Conservation (phyloP, 2,888 invertebrate species). For the Beris morrisii region DNA sequence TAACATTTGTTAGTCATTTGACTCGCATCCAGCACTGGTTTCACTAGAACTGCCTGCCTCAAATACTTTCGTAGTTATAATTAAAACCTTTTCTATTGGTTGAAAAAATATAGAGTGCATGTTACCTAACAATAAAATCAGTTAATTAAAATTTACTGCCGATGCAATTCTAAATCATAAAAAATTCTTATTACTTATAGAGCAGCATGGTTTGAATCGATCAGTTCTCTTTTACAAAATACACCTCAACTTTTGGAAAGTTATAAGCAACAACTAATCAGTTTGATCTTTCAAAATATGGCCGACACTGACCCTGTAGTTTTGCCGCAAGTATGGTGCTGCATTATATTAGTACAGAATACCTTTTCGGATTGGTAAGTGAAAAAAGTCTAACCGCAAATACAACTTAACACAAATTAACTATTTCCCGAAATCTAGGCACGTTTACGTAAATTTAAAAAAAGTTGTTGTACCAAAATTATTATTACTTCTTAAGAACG, state of each 20-base stretch:
- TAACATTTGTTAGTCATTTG: too few species aligned
- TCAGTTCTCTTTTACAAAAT: constrained; percentile 65
- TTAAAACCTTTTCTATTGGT: too few species aligned
- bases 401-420: neutral
- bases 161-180: too few species aligned
- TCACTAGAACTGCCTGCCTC: too few species aligned
- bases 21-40: too few species aligned
- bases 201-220: constrained; percentile 69
- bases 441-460: constrained; percentile 66
- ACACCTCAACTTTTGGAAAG: constrained; percentile 59
- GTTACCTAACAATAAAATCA: too few species aligned
- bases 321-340: constrained; percentile 73
- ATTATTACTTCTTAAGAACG: constrained; percentile 66
- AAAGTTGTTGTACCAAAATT: constrained; percentile 74
- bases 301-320: constrained; percentile 71
- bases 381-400: neutral
- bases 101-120: too few species aligned
- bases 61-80: too few species aligned
- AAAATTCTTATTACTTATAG: constrained; percentile 41
- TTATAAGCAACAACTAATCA: constrained; percentile 61
- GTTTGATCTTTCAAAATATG: constrained; percentile 64
- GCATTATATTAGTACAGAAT: constrained; percentile 64
- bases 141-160: too few species aligned
- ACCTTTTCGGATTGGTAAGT: constrained; percentile 58
- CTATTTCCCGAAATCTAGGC: constrained; percentile 44